Evolutionary conservation across 53 echinoderm and acorn worm species (phyloP), one percentile per base, ranked within the genome.

Genomic region (Stichopus horrens): DNA sequence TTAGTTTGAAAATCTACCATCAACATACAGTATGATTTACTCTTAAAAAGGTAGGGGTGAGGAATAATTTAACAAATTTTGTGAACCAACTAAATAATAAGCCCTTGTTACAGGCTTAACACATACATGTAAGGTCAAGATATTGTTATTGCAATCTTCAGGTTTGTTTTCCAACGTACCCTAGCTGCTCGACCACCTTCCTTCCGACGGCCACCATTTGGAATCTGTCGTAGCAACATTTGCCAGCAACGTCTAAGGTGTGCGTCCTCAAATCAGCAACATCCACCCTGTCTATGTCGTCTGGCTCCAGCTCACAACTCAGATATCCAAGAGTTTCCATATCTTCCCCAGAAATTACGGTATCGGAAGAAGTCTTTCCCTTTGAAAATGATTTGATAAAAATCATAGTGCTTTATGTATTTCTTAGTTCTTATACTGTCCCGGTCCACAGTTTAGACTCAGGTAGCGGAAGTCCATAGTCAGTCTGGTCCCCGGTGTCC

Each of bases 271-370:
- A 90, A 53, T 52, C 91, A 51, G 86, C 73, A 7, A 82, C 18
- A 5, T 89, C 75, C 11, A 93, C 57, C 23, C 94, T 83, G 4
- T 82, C 63, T 9, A 91, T 66, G 5, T 66, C 88, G n/a, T 58
- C 90, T 55, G 87, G 87, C 16, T 83, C 73, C 0, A 93, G 83
- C 21, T 91, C 91, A 60, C 94, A 93, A n/a, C 68, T 67, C 23
- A 93, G 83, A 75, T 90, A 75, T 68, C 94, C 94, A 56, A 93
- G 89, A 79, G 83, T 22, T 60, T 90, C 92, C 79, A 92, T 92
- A 74, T 89, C 86, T 18, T 79, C 92, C 55, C 89, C 86, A 52
- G 86, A 77, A 7, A 92, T 86, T 8, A 83, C 56, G 51, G 76
- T 58, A 8, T 68, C 23, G 21, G 77, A 21, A n/a, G 67, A 23